Evolutionary conservation across 2,113 vertebrate species (phyloP).

Genomic region (Perognathus longimembris): DNA sequence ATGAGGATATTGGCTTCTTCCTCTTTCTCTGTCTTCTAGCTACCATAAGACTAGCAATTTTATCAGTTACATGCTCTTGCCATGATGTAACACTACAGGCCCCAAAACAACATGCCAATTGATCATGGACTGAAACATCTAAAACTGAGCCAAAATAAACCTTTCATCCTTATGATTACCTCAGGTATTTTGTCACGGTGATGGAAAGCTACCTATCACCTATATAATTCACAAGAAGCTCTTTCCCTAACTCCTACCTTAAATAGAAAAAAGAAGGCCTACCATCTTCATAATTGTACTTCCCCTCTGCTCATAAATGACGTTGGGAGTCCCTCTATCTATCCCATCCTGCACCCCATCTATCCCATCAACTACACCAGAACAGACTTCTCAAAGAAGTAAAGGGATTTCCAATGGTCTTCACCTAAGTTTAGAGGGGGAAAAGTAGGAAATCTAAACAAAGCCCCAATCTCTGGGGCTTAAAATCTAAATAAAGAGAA

Average conservation of each 20-base stretch:
- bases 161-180: background rate
- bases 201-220: background rate
- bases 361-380: background rate
- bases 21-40: background rate
- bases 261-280: background rate
- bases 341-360: too few relatives aligned
- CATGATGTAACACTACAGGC: too few relatives aligned
- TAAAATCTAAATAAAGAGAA: background rate
- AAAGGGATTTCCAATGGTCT: background rate
- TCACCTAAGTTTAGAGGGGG: background rate
- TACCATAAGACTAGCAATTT: background rate
- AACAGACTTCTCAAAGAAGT: background rate
- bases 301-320: background rate
- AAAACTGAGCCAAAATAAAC: background rate
- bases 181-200: background rate
- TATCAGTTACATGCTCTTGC: background rate
- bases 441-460: background rate
- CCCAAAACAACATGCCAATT: background rate
- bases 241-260: background rate
- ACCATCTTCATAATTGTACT: background rate
- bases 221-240: background rate
- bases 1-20: background rate
- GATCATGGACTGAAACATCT: background rate
- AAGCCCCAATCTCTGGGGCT: background rate
- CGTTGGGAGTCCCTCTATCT: background rate